phyloP scores from a whole-genome alignment of 2,888 invertebrate genomes.

The Latrodectus hesperus region DNA sequence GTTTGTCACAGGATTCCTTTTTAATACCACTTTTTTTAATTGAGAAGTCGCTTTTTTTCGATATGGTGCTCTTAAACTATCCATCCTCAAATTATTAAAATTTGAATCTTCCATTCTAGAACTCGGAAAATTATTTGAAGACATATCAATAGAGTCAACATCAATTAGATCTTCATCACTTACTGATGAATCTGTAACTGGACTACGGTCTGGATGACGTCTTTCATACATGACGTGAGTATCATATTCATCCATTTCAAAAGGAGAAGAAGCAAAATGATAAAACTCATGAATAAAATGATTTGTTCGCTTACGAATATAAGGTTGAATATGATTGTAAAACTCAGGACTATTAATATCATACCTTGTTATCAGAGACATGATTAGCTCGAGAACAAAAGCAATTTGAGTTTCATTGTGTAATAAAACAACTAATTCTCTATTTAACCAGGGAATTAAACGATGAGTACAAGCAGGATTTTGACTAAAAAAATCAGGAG shows the following conservation, averaged over 20 bases:
- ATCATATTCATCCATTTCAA: constrained; percentile 85
- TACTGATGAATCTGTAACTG: too few relatives aligned
- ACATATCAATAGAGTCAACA: too few relatives aligned
- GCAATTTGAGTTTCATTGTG: constrained; percentile 73
- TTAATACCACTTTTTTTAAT: constrained; percentile 33
- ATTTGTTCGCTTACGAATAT: constrained; percentile 83
- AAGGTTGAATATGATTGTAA: constrained; percentile 81
- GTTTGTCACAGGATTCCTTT: constrained; percentile 19
- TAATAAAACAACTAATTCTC: constrained; percentile 85
- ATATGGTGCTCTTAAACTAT: too few relatives aligned
- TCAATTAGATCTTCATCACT: too few relatives aligned
- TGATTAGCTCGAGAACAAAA: constrained; percentile 82
- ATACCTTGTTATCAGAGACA: constrained; percentile 81
- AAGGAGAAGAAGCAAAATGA: constrained; percentile 89
- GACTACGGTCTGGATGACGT: too few relatives aligned
- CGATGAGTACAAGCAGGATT: constrained; percentile 87
- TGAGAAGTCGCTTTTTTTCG: neutral
- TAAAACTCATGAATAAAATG: constrained; percentile 94
- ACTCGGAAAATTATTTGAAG: too few relatives aligned
- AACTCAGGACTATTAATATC: constrained; percentile 79
- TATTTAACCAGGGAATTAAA: constrained; percentile 89
- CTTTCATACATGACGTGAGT: constrained; percentile 73
- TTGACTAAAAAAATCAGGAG: constrained; percentile 78
- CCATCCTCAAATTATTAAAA: too few relatives aligned
- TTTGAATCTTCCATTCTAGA: too few relatives aligned